Conservation (phyloP, 2,797 vertebrate genomes). For the Geotria australis region DNA sequence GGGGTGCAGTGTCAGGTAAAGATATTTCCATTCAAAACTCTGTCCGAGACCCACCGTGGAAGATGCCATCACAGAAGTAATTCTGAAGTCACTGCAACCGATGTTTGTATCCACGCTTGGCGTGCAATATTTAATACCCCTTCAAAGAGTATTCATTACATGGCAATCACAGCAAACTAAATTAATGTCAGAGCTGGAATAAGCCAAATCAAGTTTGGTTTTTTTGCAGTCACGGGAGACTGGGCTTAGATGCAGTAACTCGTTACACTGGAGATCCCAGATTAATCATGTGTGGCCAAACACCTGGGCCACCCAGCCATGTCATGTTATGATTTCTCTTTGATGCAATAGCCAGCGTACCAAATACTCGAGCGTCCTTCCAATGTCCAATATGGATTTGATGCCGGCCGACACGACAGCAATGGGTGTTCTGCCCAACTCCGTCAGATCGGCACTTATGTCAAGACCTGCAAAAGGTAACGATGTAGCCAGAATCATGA, state of each 20-base stretch:
- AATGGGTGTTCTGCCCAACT: conserved; percentile 44
- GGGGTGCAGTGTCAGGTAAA: background rate
- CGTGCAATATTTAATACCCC: too few species aligned
- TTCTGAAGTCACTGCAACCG: too few species aligned
- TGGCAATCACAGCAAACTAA: too few species aligned
- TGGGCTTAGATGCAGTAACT: background rate
- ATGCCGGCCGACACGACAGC: conserved; percentile 49
- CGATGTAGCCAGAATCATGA: too few species aligned
- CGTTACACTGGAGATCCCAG: background rate
- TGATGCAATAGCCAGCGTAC: conserved; percentile 9
- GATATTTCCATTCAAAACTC: too few species aligned
- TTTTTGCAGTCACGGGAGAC: background rate
- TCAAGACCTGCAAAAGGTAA: conserved; percentile 25
- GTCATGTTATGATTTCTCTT: background rate
- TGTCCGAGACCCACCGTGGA: too few species aligned
- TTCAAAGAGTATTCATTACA: too few species aligned
- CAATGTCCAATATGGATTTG: conserved; percentile 62
- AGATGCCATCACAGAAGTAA: too few species aligned
- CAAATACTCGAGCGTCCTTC: conserved; percentile 52
- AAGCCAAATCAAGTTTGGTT: background rate
- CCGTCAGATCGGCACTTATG: conserved; percentile 55
- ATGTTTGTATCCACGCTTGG: too few species aligned
- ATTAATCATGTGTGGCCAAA: background rate
- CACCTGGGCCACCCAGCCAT: too few species aligned
- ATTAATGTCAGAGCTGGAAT: too few species aligned